Evolutionary conservation across 2,113 vertebrate species (phyloP).

Genomic region (Poecile atricapillus): DNA sequence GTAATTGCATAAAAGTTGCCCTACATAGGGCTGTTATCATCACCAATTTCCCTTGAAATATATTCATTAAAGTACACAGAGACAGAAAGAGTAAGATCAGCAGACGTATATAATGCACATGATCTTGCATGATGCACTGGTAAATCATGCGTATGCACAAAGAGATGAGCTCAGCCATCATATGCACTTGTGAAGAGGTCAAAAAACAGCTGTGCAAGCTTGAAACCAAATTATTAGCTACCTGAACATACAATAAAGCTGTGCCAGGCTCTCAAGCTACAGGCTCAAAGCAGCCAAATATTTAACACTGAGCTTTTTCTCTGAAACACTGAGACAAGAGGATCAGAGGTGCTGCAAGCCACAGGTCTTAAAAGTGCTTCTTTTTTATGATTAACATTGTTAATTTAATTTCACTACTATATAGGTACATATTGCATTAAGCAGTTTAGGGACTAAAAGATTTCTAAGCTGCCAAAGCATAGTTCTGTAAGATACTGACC

Average conservation of each 20-base stretch:
- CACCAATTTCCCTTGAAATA: neutral
- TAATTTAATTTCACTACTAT: neutral
- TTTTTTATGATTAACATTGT: neutral
- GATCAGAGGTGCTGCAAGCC: neutral
- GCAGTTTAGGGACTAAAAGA: neutral
- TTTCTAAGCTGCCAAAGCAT: neutral
- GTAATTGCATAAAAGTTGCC: neutral
- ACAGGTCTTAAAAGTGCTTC: neutral
- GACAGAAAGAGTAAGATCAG: neutral
- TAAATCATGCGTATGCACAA: neutral
- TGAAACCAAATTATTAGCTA: neutral
- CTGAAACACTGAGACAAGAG: neutral
- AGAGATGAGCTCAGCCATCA: neutral
- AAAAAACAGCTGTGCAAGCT: neutral
- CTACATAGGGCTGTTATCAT: neutral
- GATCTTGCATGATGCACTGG: neutral
- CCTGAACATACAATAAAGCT: neutral
- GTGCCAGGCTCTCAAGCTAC: neutral
- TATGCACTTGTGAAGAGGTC: accelerated
- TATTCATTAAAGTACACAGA: neutral
- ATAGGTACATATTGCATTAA: neutral
- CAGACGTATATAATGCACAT: accelerated
- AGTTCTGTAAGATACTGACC: neutral
- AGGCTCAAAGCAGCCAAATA: neutral
- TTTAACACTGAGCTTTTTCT: neutral